These are phyloP conservation scores for Suncus etruscus DNA, from an alignment of 2,113 vertebrate genomes.

Conservation along the genomic window DNA sequence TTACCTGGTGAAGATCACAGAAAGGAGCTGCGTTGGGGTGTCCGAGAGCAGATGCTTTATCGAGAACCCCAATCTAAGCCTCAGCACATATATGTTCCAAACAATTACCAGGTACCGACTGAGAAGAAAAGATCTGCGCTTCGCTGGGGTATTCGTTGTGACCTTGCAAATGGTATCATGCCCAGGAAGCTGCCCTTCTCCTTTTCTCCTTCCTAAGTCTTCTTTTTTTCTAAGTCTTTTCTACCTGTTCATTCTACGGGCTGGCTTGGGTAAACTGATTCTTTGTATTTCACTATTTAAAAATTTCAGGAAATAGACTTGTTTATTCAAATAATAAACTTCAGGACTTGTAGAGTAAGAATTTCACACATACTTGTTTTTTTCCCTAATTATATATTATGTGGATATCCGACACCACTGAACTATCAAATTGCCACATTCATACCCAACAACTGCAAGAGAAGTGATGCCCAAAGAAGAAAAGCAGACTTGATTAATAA, in stretches of 20 bases:
- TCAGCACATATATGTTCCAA: conserved; percentile 86
- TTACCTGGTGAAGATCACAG: conserved; percentile 83
- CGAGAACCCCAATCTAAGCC: conserved; percentile 75
- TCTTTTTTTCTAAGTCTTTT: conserved; percentile 66
- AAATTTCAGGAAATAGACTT: conserved; percentile 46
- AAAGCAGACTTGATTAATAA: conserved; percentile 20
- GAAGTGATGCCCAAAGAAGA: conserved; percentile 32
- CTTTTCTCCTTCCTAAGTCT: conserved; percentile 72
- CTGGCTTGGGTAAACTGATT: conserved; percentile 54
- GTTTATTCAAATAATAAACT: conserved; percentile 2
- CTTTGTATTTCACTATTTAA: conserved; percentile 55
- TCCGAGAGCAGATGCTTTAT: conserved; percentile 83
- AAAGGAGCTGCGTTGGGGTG: conserved; percentile 81
- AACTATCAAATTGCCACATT: conserved; percentile 37
- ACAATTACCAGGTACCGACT: conserved; percentile 92
- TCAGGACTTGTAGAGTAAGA: neutral
- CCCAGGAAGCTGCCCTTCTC: conserved; percentile 84
- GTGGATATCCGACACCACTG: conserved; percentile 27
- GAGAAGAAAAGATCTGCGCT: conserved; percentile 93
- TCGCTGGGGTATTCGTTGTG: conserved; percentile 91
- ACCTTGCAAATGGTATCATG: conserved; percentile 89
- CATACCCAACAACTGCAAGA: conserved; percentile 41
- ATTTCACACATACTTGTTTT: conserved; percentile 43
- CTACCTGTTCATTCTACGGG: neutral
- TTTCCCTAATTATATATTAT: conserved; percentile 25